Evolutionary conservation across 2,113 vertebrate genomes (phyloP), one percentile per base, ranked within the genome.

Genomic region (Trochalopteron elliotii): DNA sequence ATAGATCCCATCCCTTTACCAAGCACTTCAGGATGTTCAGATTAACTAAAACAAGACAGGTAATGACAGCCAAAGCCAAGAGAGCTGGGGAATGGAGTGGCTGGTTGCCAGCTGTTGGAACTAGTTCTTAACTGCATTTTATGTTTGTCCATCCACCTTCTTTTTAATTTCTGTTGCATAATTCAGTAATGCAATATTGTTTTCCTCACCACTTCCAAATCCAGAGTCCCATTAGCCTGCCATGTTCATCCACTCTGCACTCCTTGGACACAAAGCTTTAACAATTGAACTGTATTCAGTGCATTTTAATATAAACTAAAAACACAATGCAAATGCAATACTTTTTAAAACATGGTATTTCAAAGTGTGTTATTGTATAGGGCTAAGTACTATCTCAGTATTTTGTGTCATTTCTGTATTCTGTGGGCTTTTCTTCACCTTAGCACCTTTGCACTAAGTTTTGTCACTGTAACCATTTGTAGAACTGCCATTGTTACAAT

Each of bases 251-350:
- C 94, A 97, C 96, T 88, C 96, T 95, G 96, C 97, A 97, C 96
- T 97, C 96, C 96, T 97, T 95, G 95, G 94, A 97, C 90, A 96
- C 97, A 97, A 95, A 97, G 96, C 96, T 97, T 98, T 97, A 97
- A 97, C 90, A 82, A 94, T 86, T 70, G 87, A 97, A 95, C 93
- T 97, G 95, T 97, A 97, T 96, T 85, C 93, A 95, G 95, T 97
- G 94, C 96, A 96, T 97, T 96, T 97, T 95, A 97, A 96, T 96
- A 94, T 91, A 94, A 96, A 97, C 94, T 94, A 96, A 97, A 95
- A 94, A 89, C 93, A 96, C 85, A 94, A 96, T 71, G 95, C 96
- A 98, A 97, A 98, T 97, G 97, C 97, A 98, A 97, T 97, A 97
- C 96, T 96, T 97, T 97, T 93, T 93, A 95, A 97, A 84, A 89